Evolutionary conservation across 2,888 invertebrate genomes (phyloP).

Genomic region (Drosophila ezoana): DNA sequence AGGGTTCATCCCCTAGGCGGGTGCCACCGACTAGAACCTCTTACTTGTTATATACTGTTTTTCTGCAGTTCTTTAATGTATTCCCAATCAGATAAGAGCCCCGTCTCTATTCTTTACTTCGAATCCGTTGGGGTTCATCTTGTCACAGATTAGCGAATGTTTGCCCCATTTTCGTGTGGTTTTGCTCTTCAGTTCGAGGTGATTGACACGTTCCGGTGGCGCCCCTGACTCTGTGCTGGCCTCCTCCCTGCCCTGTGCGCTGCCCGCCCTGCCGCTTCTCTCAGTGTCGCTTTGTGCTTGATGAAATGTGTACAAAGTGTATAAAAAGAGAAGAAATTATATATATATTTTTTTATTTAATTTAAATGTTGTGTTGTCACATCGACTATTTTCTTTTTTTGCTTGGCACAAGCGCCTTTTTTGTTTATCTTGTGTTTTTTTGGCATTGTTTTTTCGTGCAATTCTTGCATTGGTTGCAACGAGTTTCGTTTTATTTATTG

Average conservation of each 20-base stretch:
- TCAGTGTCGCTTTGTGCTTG: slow-evolving; percentile 15
- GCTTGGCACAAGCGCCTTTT: slow-evolving; percentile 64
- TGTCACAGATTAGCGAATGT: slow-evolving; percentile 23
- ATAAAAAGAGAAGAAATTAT: slow-evolving; percentile 13
- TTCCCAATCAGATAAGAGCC: slow-evolving; percentile 13
- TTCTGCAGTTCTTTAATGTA: slow-evolving; percentile 8
- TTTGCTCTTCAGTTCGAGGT: slow-evolving; percentile 61
- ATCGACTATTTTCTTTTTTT: slow-evolving; percentile 37
- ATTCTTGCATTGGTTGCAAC: slow-evolving; percentile 65
- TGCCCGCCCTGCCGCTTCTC: background rate
- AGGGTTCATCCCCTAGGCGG: too few species aligned
- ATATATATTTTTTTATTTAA: slow-evolving; percentile 35
- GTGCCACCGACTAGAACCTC: too few species aligned
- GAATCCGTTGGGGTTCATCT: slow-evolving; percentile 14
- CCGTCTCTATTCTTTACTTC: background rate
- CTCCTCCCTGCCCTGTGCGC: background rate
- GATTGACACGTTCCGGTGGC: slow-evolving; percentile 75
- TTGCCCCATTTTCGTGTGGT: slow-evolving; percentile 35
- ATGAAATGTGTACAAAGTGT: slow-evolving; percentile 9
- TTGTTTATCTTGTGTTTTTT: slow-evolving; percentile 69
- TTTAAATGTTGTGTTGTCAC: slow-evolving; percentile 63
- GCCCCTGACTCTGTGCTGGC: slow-evolving; percentile 66
- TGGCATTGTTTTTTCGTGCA: slow-evolving; percentile 61
- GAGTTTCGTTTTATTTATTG: slow-evolving; percentile 57
- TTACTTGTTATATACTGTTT: background rate